Evolutionary conservation across 2,797 vertebrate species (phyloP).

Genomic region (Acrocephalus scirpaceus): DNA sequence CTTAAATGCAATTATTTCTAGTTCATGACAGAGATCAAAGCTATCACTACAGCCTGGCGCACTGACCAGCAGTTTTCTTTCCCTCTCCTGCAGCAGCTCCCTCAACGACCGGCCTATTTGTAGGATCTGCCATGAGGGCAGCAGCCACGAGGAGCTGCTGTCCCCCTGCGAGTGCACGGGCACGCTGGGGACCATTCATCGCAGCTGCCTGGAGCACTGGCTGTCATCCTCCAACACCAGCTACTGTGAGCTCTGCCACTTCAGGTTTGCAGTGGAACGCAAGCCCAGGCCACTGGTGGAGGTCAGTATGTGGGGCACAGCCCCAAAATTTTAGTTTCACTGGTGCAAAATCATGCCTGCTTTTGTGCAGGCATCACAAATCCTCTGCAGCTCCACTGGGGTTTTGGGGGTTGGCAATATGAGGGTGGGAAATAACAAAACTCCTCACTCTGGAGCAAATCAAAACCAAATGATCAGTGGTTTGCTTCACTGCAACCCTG

Average conservation of each 20-base stretch:
- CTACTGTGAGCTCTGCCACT: constrained; percentile 90
- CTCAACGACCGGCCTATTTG: constrained; percentile 82
- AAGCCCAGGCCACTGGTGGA: constrained; percentile 83
- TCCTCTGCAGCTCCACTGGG: background rate
- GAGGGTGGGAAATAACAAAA: background rate
- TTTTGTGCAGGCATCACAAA: background rate
- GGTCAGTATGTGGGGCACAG: constrained; percentile 72
- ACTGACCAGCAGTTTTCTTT: background rate
- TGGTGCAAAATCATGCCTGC: background rate
- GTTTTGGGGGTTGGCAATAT: background rate
- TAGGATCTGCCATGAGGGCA: constrained; percentile 87
- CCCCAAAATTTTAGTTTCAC: constrained; percentile 30
- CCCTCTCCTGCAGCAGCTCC: constrained; percentile 65
- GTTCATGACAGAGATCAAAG: accelerated
- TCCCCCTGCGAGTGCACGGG: constrained; percentile 87
- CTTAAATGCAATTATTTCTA: background rate
- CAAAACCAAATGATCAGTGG: background rate
- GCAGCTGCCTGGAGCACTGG: constrained; percentile 89
- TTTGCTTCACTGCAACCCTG: background rate
- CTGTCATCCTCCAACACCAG: constrained; percentile 88
- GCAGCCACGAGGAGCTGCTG: constrained; percentile 85
- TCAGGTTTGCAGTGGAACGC: constrained; percentile 86
- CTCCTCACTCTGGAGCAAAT: background rate
- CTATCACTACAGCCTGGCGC: background rate
- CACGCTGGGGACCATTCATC: constrained; percentile 86